phyloP scores from a whole-genome alignment of 2,797 vertebrate species.

The Vespertilio murinus region DNA sequence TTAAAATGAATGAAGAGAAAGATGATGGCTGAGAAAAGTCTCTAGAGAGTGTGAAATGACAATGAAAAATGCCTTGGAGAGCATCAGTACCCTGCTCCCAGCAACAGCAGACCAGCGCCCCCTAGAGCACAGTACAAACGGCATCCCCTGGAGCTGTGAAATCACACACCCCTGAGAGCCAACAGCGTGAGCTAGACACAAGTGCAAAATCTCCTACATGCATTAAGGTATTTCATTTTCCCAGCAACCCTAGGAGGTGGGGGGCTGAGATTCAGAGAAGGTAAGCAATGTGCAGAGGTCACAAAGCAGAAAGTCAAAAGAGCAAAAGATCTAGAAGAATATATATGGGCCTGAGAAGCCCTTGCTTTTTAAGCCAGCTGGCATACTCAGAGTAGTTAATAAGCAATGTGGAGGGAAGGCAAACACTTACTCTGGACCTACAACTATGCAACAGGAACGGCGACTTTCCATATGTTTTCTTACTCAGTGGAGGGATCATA shows the following conservation, averaged over 20 bases:
- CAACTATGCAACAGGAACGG: not conserved
- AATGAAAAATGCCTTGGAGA: not conserved
- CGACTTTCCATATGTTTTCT: not conserved
- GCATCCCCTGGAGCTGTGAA: not conserved
- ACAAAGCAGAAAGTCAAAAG: slow-evolving; percentile 19
- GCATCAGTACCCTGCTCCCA: not conserved
- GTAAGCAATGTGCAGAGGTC: not conserved
- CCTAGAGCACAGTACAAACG: slow-evolving; percentile 23
- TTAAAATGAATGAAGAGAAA: not conserved
- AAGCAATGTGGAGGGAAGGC: not conserved
- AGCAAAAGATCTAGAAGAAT: not conserved
- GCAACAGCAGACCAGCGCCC: not conserved
- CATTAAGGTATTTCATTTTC: not conserved
- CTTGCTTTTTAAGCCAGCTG: not conserved
- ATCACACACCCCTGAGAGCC: not conserved
- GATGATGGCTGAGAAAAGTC: not conserved
- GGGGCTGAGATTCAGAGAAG: not conserved
- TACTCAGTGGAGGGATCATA: not conserved
- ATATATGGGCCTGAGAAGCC: not conserved
- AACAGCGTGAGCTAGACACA: accelerated
- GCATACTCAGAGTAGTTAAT: not conserved
- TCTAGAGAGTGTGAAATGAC: not conserved
- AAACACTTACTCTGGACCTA: not conserved
- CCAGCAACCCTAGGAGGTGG: not conserved
- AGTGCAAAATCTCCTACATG: not conserved